These are phyloP conservation scores for Denticeps clupeoides DNA, from an alignment of 2,797 vertebrate genomes.

Conservation along the genomic window DNA sequence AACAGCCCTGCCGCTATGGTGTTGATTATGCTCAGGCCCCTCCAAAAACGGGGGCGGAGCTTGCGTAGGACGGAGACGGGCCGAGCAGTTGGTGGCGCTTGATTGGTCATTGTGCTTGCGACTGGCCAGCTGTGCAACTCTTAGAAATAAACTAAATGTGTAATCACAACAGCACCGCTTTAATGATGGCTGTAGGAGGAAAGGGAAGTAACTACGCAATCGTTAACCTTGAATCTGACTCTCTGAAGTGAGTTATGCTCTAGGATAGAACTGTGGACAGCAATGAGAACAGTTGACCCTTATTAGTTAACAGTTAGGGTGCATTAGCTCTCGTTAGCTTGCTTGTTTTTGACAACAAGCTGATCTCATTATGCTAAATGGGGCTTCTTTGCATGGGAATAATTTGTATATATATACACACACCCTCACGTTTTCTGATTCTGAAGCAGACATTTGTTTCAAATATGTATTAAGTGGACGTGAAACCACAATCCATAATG, in stretches of 20 bases:
- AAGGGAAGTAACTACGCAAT: not conserved
- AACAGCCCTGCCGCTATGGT: too few species aligned
- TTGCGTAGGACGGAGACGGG: too few species aligned
- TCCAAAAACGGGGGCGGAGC: too few species aligned
- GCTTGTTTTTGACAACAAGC: conserved; percentile 5
- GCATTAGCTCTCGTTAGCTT: conserved; percentile 2
- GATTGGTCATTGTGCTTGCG: not conserved
- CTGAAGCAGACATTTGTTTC: too few species aligned
- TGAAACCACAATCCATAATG: too few species aligned
- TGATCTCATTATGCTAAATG: not conserved
- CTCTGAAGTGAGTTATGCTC: too few species aligned
- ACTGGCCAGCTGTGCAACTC: not conserved
- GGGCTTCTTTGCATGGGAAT: not conserved
- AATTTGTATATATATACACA: not conserved
- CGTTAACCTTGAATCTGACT: not conserved
- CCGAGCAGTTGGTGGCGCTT: not conserved
- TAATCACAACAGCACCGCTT: not conserved
- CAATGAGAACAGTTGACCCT: not conserved
- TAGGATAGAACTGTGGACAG: not conserved
- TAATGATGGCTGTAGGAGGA: not conserved
- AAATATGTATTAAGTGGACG: too few species aligned
- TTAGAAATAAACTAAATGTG: not conserved
- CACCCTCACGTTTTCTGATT: too few species aligned
- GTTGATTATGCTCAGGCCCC: too few species aligned
- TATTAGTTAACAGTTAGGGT: too few species aligned